Base-by-base conservation (phyloP, 2,797 vertebrate genomes). In the Anguilla megastoma region DNA sequence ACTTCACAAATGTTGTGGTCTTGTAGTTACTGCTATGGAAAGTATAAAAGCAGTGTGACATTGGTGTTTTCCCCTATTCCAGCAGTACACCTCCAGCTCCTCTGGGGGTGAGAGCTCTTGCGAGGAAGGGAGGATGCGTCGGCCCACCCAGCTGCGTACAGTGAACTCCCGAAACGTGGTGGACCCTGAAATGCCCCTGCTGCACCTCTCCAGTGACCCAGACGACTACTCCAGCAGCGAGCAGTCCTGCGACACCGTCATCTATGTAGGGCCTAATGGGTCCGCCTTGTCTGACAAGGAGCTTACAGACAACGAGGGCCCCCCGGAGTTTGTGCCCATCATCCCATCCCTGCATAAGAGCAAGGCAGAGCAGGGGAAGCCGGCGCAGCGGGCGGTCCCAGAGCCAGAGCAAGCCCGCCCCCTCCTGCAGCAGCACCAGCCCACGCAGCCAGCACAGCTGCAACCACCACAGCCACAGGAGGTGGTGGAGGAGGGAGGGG, bases 31-130 rank as follows among this genome's bases (percentile, higher is more conserved):
- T 48, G 79, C 5, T 5, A n/a, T 5, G 79, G 74, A 16, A 48
- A 41, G 7, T 66, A 3, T 41, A 74, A 90, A 87, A 10, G 30
- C n/a, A 86, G 10, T 80, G 41, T 69, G 8, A 0, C 60, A 85
- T 85, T 82, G 88, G 66, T 89, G 30, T 66, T 82, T 48, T 85
- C 21, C 83, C 76, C 9, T 88, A n/a, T 86, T 71, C 56, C 91
- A 96, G 94, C 96, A 99, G 96, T 99, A 99, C 91, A 99, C 99
- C 0, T 99, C 99, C 0, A 99, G 98, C 93, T 99, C 99, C 89
- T 99, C 98, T 2, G 99, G 99, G 85, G 99, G 99, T 86, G 99
- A 99, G 91, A 99, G 99, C 92, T 99, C 99, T 88, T 99, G 99
- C 6, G 99, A 99, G 90, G 99, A 99, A 92, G 99, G 99, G 84